Evolutionary conservation across 2,888 invertebrate species (phyloP).

Genomic region (Carpatolechia fugitivella): DNA sequence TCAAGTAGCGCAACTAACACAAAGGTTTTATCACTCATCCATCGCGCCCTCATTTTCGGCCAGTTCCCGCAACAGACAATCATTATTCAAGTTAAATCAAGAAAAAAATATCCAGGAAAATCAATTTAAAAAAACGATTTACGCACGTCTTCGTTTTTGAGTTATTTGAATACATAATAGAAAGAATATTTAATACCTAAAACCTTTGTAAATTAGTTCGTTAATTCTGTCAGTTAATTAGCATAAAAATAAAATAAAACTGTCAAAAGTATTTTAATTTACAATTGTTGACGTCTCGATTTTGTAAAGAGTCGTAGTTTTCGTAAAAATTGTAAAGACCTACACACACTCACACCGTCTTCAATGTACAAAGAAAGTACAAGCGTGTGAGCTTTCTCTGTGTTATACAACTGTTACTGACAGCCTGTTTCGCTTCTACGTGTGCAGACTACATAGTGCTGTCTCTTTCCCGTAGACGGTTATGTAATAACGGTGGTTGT

Average conservation of each 20-base stretch:
- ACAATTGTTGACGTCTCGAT: neutral
- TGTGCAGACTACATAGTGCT: constrained; percentile 29
- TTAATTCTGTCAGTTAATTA: too few relatives aligned
- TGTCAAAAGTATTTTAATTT: too few relatives aligned
- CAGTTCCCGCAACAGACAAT: constrained; percentile 45
- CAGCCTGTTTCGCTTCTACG: constrained; percentile 52
- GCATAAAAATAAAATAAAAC: too few relatives aligned
- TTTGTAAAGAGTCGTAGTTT: constrained; percentile 34
- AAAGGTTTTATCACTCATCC: constrained; percentile 42
- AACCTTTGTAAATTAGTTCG: too few relatives aligned
- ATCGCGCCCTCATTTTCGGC: constrained; percentile 55
- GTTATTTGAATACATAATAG: neutral
- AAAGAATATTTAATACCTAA: too few relatives aligned
- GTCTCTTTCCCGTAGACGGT: constrained; percentile 60
- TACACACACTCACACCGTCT: constrained; percentile 48
- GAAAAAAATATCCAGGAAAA: constrained; percentile 45
- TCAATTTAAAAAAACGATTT: constrained; percentile 33
- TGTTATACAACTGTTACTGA: constrained; percentile 67
- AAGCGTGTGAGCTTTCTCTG: constrained; percentile 72
- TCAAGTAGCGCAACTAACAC: constrained; percentile 52
- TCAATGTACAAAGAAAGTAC: constrained; percentile 63
- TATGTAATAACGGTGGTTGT: constrained; percentile 78
- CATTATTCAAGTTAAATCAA: constrained; percentile 25
- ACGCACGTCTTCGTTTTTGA: constrained; percentile 57
- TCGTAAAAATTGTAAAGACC: constrained; percentile 59